Percentiles rank a stretch among this genome's conserved stretches.
Conservation (phyloP, 2,888 invertebrate species). For the Mimachlamys varia region DNA sequence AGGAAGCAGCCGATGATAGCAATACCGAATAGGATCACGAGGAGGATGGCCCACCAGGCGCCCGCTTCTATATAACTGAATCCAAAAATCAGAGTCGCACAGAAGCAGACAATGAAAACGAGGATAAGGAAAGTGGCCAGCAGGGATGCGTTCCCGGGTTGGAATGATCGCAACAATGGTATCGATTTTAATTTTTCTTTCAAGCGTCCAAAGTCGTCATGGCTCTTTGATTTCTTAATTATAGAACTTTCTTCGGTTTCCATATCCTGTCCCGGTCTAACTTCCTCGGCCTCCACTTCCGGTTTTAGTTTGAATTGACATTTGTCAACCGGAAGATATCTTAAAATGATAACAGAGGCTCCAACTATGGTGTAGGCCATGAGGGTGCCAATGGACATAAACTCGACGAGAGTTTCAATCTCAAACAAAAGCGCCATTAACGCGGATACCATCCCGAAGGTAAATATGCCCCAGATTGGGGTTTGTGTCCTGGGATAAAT, state of each 20-base stretch:
- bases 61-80: conserved; percentile 81
- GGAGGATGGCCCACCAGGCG: conserved; percentile 88
- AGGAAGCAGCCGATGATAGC: conserved; percentile 74
- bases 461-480: conserved; percentile 76
- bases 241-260: conserved; percentile 70
- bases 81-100: conserved; percentile 84
- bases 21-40: conserved; percentile 75
- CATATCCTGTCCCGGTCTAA: conserved; percentile 48
- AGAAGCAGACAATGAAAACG: conserved; percentile 83
- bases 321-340: conserved; percentile 85
- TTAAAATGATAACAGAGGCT: conserved; percentile 92
- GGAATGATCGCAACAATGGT: conserved; percentile 88
- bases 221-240: conserved; percentile 78
- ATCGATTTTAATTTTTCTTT: conserved; percentile 88
- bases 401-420: conserved; percentile 94
- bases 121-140: conserved; percentile 84
- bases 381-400: conserved; percentile 97
- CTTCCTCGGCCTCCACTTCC: conserved; percentile 61
- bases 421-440: conserved; percentile 93
- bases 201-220: conserved; percentile 87
- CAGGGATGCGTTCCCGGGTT: conserved; percentile 90
- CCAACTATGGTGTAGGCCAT: conserved; percentile 96
- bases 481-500: conserved; percentile 90
- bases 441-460: conserved; percentile 76
- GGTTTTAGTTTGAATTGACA: conserved; percentile 79